Evolutionary conservation across 2,888 invertebrate genomes (phyloP), one percentile per base, ranked within the genome.

Genomic region (Xiphydria camelus): DNA sequence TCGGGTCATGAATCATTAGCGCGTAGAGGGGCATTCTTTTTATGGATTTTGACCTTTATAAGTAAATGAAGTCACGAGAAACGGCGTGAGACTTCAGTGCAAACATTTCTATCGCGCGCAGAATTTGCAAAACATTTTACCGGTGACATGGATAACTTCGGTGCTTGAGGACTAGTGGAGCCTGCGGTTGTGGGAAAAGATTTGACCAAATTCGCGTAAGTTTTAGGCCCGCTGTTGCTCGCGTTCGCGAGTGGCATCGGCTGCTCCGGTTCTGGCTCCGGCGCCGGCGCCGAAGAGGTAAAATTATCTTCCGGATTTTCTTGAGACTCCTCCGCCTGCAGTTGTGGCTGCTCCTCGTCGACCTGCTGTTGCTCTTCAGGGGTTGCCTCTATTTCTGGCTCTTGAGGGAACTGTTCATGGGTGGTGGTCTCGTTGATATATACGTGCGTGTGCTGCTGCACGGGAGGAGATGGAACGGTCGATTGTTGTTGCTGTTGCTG

Each of bases 131-230:
- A n/a, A n/a, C n/a, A n/a, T 61, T 66, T 70, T 68, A 78, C 78
- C 39, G 78, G 78, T n/a, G 78, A 77, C 32, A 71, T 58, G n/a
- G 78, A 63, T 61, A 68, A 58, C 55, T 78, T 76, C 6, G 74
- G 70, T n/a, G 75, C 66, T 46, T 70, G 70, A 29, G 69, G 66
- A 41, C 61, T 64, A 50, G 64, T 61, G 52, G 68, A 64, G 57
- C 64, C 55, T 51, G 59, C 61, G 45, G 59, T 57, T 56, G 64
- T 41, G 62, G 68, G 32, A 62, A 70, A 47, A 10, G 84, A 82
- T 79, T 91, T 92, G 64, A 93, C 83, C 61, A 91, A 82, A 76
- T 89, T 91, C 12, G 93, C 92, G 76, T 91, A 93, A 7, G 93
- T 92, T 78, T 91, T 92, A 12, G 90, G 91, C 76, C 70, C 67